A percentile compares a stretch with the other conserved stretches of the same genome.
phyloP scores from a whole-genome alignment of 2,888 invertebrate species.

The Apomyelois bistriatella region DNA sequence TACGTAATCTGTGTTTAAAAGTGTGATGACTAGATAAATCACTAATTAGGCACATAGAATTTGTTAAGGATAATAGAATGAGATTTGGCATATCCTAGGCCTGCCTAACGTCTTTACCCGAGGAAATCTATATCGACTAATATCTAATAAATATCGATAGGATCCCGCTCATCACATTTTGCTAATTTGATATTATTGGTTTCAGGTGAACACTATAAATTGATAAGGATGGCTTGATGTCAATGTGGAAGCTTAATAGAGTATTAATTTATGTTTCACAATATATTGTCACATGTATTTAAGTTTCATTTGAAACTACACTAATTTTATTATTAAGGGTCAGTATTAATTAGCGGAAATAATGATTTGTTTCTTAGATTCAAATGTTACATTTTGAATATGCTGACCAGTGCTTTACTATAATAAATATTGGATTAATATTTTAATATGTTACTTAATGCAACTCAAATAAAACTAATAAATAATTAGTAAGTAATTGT shows the following conservation, averaged over 20 bases:
- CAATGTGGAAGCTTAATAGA: slow-evolving; percentile 8
- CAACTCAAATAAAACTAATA: slow-evolving; percentile 5
- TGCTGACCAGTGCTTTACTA: neutral
- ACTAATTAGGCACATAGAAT: too few relatives aligned
- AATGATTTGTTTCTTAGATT: neutral
- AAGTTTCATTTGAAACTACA: slow-evolving; percentile 1
- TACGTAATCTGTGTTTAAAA: too few relatives aligned
- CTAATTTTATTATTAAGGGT: neutral
- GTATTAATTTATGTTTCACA: slow-evolving; percentile 9
- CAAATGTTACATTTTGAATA: neutral
- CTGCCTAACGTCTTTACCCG: too few relatives aligned
- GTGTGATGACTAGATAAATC: too few relatives aligned
- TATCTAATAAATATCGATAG: too few relatives aligned
- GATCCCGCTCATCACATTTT: too few relatives aligned
- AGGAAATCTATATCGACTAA: too few relatives aligned
- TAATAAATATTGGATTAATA: slow-evolving; percentile 5
- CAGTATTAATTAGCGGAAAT: neutral
- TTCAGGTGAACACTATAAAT: slow-evolving; percentile 77
- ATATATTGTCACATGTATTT: slow-evolving; percentile 5
- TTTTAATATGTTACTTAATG: slow-evolving; percentile 8
- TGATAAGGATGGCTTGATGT: slow-evolving; percentile 28
- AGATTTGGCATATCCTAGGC: too few relatives aligned
- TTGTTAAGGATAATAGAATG: too few relatives aligned
- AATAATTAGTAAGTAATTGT: neutral
- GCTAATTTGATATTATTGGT: slow-evolving; percentile 36